These are phyloP conservation scores for Pseudopipra pipra DNA, from an alignment of 2,113 vertebrate species.

Conservation along the genomic window DNA sequence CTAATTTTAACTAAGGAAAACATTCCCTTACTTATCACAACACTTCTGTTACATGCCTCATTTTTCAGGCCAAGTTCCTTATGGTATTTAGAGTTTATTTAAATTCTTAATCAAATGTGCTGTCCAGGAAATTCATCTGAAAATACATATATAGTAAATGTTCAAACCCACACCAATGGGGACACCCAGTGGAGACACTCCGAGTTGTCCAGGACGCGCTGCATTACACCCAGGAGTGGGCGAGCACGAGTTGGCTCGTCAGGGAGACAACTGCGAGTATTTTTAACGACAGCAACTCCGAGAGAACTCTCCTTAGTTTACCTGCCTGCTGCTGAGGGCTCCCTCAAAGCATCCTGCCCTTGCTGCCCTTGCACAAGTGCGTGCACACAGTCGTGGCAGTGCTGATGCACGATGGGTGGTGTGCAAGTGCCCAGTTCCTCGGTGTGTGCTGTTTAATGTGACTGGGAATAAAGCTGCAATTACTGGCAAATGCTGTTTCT, in stretches of 20 bases:
- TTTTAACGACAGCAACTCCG: neutral
- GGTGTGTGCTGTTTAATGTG: neutral
- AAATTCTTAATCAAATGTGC: neutral
- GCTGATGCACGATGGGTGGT: accelerated
- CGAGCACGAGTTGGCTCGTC: neutral
- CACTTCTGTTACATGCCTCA: neutral
- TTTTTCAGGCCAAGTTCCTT: neutral
- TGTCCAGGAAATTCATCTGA: neutral
- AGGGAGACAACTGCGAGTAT: neutral
- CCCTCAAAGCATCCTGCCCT: neutral
- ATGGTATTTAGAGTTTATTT: slow-evolving; percentile 6
- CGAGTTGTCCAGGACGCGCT: neutral
- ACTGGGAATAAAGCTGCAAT: neutral
- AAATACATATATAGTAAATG: neutral
- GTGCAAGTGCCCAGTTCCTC: accelerated
- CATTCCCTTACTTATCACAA: slow-evolving; percentile 1
- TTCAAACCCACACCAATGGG: slow-evolving; percentile 25
- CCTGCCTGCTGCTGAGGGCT: neutral
- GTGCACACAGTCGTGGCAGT: accelerated
- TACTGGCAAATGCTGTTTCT: neutral
- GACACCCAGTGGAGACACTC: slow-evolving; percentile 38
- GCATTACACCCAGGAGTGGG: accelerated
- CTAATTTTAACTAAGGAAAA: slow-evolving; percentile 9
- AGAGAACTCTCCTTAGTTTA: neutral
- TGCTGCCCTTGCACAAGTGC: neutral